phyloP scores from a whole-genome alignment of 1,140 invertebrate genomes.

The Aphaenogaster floridana region DNA sequence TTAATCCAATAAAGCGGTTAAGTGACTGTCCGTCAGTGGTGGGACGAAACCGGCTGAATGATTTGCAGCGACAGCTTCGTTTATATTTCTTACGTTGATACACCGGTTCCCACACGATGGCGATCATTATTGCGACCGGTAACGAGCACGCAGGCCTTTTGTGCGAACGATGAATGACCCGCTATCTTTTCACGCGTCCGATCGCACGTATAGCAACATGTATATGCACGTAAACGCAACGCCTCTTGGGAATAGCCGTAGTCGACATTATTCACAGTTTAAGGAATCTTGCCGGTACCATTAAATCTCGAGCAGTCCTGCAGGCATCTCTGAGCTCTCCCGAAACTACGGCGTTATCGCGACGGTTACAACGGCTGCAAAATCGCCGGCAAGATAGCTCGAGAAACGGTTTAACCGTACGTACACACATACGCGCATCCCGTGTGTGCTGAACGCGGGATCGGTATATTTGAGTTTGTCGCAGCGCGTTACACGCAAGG shows the following conservation, averaged over 20 bases:
- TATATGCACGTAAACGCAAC: constrained; percentile 32
- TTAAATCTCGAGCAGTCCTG: constrained; percentile 54
- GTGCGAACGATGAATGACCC: neutral
- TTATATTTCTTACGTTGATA: constrained; percentile 48
- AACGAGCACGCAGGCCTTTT: constrained; percentile 4
- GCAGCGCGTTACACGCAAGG: constrained; percentile 73
- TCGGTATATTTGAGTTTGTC: constrained; percentile 79
- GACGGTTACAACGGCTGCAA: constrained; percentile 64
- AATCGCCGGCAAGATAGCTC: constrained; percentile 63
- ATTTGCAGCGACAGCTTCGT: constrained; percentile 22
- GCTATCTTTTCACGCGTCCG: neutral
- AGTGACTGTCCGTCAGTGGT: constrained; percentile 21
- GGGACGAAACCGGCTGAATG: constrained; percentile 34
- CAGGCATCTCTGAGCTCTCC: constrained; percentile 42
- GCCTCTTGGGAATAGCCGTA: constrained; percentile 50
- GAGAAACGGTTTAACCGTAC: constrained; percentile 64
- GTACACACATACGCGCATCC: neutral
- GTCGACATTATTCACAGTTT: constrained; percentile 66
- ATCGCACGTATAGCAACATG: constrained; percentile 5
- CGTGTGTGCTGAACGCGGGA: constrained; percentile 17
- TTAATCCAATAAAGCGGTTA: constrained; percentile 74
- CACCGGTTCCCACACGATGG: neutral
- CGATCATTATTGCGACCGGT: constrained; percentile 45
- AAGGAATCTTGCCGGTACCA: constrained; percentile 61
- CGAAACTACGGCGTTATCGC: constrained; percentile 51